phyloP scores from a whole-genome alignment of 2,888 invertebrate species.

The Troilus luridus region DNA sequence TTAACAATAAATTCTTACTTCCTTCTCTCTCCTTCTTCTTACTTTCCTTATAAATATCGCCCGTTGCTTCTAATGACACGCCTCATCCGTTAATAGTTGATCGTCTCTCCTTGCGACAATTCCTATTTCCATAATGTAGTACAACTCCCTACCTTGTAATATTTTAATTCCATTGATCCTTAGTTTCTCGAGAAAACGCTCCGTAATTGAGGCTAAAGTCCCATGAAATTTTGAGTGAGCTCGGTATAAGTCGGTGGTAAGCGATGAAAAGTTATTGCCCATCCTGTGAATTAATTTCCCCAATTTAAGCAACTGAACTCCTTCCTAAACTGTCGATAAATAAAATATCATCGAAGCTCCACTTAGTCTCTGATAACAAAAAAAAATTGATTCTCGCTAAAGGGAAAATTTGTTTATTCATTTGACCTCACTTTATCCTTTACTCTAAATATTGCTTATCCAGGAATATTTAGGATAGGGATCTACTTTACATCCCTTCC shows the following conservation, averaged over 20 bases:
- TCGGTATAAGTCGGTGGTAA: neutral
- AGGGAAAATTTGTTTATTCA: too few relatives aligned
- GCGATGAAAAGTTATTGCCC: neutral
- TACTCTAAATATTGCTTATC: too few relatives aligned
- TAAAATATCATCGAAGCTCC: neutral
- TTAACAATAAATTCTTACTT: constrained; percentile 62
- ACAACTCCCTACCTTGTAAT: neutral
- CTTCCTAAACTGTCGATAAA: neutral
- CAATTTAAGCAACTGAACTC: neutral
- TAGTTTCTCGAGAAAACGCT: neutral
- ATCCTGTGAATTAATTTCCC: neutral
- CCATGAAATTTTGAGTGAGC: neutral
- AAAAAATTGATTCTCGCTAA: too few relatives aligned
- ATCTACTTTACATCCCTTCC: too few relatives aligned
- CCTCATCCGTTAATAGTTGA: constrained; percentile 11
- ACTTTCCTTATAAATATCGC: constrained; percentile 13
- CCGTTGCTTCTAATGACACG: neutral
- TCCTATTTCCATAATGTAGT: constrained; percentile 1
- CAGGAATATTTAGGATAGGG: too few relatives aligned
- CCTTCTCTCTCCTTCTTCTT: constrained; percentile 41
- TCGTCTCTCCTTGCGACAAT: neutral
- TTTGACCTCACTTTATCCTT: too few relatives aligned
- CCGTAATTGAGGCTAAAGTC: neutral
- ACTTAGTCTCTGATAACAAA: neutral
- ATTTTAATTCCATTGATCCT: constrained; percentile 13